A percentile compares a stretch with the other conserved stretches of the same genome.
Evolutionary conservation across 2,797 vertebrate genomes (phyloP).

Genomic region (Ctenosaura bakeri): DNA sequence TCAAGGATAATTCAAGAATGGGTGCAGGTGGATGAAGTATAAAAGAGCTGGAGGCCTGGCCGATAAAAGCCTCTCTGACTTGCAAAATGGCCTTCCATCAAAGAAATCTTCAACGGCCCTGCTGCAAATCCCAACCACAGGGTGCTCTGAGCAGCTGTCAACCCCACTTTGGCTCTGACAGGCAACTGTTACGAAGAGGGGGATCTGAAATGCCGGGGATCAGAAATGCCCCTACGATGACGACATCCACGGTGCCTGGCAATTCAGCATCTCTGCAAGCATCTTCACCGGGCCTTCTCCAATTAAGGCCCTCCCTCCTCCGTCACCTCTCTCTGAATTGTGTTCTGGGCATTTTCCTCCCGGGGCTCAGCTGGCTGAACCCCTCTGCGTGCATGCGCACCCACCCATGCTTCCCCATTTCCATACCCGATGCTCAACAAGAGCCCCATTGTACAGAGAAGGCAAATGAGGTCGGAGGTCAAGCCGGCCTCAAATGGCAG

Average conservation of each 20-base stretch:
- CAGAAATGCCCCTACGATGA: no score
- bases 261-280: constrained; percentile 12
- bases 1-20: neutral
- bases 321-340: neutral
- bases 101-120: neutral
- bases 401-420: constrained; percentile 15
- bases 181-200: fast-evolving
- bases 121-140: fast-evolving
- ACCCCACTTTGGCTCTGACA: fast-evolving
- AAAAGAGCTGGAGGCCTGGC: fast-evolving
- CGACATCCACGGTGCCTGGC: neutral
- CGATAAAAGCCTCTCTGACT: neutral
- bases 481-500: constrained; percentile 34
- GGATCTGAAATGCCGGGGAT: no score
- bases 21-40: no score
- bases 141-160: neutral
- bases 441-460: neutral
- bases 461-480: constrained; percentile 52
- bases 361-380: constrained; percentile 28
- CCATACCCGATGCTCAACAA: constrained; percentile 13
- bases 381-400: neutral
- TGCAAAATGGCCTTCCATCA: neutral
- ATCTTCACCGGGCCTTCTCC: neutral
- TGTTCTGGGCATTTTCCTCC: neutral
- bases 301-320: neutral